phyloP scores from a whole-genome alignment of 1,140 invertebrate species.

The Vanessa tameamea region DNA sequence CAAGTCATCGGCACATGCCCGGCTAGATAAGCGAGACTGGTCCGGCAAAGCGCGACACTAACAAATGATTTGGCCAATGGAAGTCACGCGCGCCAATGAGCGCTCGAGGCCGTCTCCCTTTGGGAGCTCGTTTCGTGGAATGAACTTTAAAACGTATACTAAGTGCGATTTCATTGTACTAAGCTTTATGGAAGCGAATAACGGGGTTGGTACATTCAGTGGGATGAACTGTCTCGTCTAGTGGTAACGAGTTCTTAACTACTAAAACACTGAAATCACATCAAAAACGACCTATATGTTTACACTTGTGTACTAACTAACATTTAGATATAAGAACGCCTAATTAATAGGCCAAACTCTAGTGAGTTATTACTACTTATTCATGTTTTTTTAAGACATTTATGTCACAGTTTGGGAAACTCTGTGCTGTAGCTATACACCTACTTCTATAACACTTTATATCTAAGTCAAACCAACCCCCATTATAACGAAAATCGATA shows the following conservation, averaged over 20 bases:
- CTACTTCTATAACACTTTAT: not conserved
- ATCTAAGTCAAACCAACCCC: slow-evolving; percentile 23
- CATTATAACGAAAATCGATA: slow-evolving; percentile 14
- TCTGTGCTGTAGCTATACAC: not conserved
- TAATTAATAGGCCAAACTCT: slow-evolving; percentile 5
- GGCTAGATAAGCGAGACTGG: no score
- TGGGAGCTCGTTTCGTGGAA: no score
- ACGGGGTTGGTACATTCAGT: slow-evolving; percentile 50
- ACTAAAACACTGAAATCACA: slow-evolving; percentile 41
- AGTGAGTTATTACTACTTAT: not conserved
- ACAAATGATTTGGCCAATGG: no score
- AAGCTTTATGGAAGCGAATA: slow-evolving; percentile 53
- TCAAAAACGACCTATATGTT: slow-evolving; percentile 30
- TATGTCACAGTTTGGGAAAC: not conserved
- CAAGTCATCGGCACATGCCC: no score
- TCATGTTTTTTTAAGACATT: not conserved
- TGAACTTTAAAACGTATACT: not conserved
- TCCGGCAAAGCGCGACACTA: no score
- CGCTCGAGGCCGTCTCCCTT: no score
- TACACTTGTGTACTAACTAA: slow-evolving; percentile 32
- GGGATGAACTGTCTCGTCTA: slow-evolving; percentile 23
- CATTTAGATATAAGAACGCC: slow-evolving; percentile 25
- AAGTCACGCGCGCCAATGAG: no score
- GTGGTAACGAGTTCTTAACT: slow-evolving; percentile 40
- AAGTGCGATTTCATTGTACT: slow-evolving; percentile 68